Percentiles rank a stretch among this genome's conserved stretches.
These are phyloP conservation scores for Mythimna pallens DNA, from an alignment of 2,888 invertebrate species.

Conservation along the genomic window DNA sequence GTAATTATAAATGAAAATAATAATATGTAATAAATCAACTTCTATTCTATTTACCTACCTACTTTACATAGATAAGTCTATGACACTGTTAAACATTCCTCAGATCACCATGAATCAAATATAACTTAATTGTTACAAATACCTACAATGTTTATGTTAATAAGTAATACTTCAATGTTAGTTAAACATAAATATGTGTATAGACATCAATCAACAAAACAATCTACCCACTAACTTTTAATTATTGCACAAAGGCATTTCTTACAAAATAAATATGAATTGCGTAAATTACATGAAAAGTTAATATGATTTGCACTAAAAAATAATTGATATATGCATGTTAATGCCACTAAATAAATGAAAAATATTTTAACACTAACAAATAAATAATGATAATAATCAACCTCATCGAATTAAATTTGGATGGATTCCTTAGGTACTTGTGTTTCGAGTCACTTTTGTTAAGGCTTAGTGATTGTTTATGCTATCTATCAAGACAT, in stretches of 20 bases:
- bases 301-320: conserved; percentile 64
- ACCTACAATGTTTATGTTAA: conserved; percentile 48
- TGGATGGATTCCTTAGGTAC: conserved; percentile 65
- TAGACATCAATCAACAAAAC: conserved; percentile 59
- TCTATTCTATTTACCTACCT: conserved; percentile 53
- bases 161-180: conserved; percentile 52
- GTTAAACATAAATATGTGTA: conserved; percentile 48
- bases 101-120: conserved; percentile 57
- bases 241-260: conserved; percentile 74
- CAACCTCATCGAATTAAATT: conserved; percentile 59
- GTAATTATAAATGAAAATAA: conserved; percentile 49
- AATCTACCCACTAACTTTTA: conserved; percentile 58
- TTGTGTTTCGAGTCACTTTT: conserved; percentile 54
- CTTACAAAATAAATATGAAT: conserved; percentile 57
- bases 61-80: conserved; percentile 62
- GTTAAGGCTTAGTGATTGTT: conserved; percentile 55
- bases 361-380: conserved; percentile 51
- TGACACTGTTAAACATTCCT: conserved; percentile 66
- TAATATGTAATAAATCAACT: conserved; percentile 45
- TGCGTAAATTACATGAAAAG: conserved; percentile 51
- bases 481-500: conserved; percentile 53
- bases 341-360: conserved; percentile 53
- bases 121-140: conserved; percentile 52
- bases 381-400: conserved; percentile 60
- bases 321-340: conserved; percentile 57